Percentiles rank a stretch among this genome's conserved stretches.
phyloP scores from a whole-genome alignment of 2,113 vertebrate genomes.

The Coreoperca whiteheadi region DNA sequence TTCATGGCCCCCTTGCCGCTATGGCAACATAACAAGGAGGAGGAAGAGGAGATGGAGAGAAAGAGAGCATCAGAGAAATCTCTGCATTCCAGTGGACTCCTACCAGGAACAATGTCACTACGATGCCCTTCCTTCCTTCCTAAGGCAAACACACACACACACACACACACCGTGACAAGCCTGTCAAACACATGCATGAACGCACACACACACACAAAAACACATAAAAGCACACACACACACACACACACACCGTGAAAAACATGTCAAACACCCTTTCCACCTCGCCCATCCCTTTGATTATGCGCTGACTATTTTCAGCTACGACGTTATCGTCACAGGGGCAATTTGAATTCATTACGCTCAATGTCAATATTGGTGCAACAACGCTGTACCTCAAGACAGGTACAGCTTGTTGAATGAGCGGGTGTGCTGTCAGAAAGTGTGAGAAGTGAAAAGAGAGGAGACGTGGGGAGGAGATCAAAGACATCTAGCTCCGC shows the following conservation, averaged over 20 bases:
- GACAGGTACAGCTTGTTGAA: slow-evolving; percentile 81
- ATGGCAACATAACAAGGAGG: slow-evolving; percentile 85
- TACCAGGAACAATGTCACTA: slow-evolving; percentile 60
- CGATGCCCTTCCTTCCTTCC: slow-evolving; percentile 63
- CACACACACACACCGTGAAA: slow-evolving; percentile 69
- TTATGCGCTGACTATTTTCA: slow-evolving; percentile 66
- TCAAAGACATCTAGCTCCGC: slow-evolving; percentile 59
- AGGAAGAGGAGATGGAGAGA: slow-evolving; percentile 72
- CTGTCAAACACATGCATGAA: slow-evolving; percentile 45
- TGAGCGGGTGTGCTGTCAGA: slow-evolving; percentile 65
- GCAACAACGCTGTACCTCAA: slow-evolving; percentile 53
- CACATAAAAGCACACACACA: background rate
- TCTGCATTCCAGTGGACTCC: slow-evolving; percentile 70
- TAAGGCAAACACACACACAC: slow-evolving; percentile 47
- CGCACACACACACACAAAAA: slow-evolving; percentile 11
- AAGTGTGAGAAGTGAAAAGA: slow-evolving; percentile 37
- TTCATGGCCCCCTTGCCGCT: slow-evolving; percentile 84
- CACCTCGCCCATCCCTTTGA: slow-evolving; percentile 69
- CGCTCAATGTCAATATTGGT: slow-evolving; percentile 78
- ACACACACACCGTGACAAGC: slow-evolving; percentile 48
- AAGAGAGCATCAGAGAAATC: slow-evolving; percentile 71
- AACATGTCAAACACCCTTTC: slow-evolving; percentile 57
- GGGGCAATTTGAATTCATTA: slow-evolving; percentile 80
- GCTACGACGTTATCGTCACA: slow-evolving; percentile 52
- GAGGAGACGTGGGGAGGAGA: slow-evolving; percentile 34